Evolutionary conservation across 2,797 vertebrate genomes (phyloP).

Genomic region (Cuniculus paca): DNA sequence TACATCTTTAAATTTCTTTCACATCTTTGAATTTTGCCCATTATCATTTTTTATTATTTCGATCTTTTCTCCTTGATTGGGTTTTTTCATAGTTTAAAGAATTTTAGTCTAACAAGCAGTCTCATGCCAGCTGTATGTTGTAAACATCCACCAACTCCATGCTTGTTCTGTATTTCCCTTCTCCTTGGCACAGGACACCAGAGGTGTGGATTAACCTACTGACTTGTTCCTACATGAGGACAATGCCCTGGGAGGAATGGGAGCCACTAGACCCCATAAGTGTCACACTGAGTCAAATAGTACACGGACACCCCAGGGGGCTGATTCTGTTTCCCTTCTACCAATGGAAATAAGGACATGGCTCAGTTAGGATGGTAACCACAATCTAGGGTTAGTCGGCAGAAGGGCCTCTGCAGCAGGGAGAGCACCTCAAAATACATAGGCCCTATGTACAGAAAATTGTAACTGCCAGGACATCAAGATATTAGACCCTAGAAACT

Average conservation of each 20-base stretch:
- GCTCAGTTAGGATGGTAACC: background rate
- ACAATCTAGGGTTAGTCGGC: background rate
- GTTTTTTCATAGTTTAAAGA: constrained; percentile 32
- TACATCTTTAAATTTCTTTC: constrained; percentile 41
- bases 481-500: background rate
- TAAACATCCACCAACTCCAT: background rate
- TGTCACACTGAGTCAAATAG: background rate
- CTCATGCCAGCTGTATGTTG: background rate
- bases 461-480: background rate
- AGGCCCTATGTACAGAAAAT: background rate
- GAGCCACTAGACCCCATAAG: background rate
- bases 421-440: background rate
- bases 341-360: background rate
- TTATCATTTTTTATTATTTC: constrained; percentile 21
- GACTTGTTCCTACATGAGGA: background rate
- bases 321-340: background rate
- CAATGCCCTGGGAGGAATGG: background rate
- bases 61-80: background rate
- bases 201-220: background rate
- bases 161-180: background rate
- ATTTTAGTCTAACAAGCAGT: background rate
- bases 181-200: background rate
- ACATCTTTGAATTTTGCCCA: background rate
- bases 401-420: background rate
- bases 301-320: background rate